Base-by-base conservation (phyloP, 2,888 invertebrate species). In the Lamellibrachia columna region DNA sequence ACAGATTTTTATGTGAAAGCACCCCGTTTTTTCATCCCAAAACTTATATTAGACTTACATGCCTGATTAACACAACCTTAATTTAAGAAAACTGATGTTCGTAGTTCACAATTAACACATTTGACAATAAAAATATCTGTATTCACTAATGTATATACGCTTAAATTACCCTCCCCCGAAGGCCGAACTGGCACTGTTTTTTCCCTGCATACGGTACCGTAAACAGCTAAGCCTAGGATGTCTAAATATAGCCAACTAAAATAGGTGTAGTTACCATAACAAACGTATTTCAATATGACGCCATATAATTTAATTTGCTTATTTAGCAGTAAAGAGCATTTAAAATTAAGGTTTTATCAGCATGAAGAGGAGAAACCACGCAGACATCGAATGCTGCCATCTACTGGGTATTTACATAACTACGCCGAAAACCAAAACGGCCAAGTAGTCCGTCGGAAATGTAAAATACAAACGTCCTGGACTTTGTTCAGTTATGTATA, bases 321-420 rank as follows among this genome's bases (percentile, higher is more conserved):
- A 75, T 75, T 3, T 75, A 15, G 6, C 75, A 75, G 75, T 75
- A 75, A 75, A 11, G 15, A 75, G 75, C 40, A 40, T 75, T 75
- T n/a, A n/a, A 75, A 75, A 75, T 22, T 22, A 75, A 6, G n/a
- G n/a, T 22, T n/a, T n/a, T 75, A 75, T 75, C n/a, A 75, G 15
- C 75, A 4, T 75, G 75, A 75, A 75, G 75, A 11, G 15, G 22
- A 40, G 40, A 40, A 40, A 22, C 75, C 75, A 75, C 22, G 3
- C 75, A 75, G 75, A 75, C 75, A 15, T 75, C 22, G 75, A 75
- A 75, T 75, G 75, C 75, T 75, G 75, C 75, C 75, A 75, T 75
- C 75, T 75, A 15, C 75, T 3, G 75, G 75, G 22, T 75, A 22
- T 75, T 22, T 75, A n/a, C 75, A 75, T n/a, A 75, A 75, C 75